phyloP scores from a whole-genome alignment of 2,888 invertebrate genomes.

The Ecliptopera silaceata region DNA sequence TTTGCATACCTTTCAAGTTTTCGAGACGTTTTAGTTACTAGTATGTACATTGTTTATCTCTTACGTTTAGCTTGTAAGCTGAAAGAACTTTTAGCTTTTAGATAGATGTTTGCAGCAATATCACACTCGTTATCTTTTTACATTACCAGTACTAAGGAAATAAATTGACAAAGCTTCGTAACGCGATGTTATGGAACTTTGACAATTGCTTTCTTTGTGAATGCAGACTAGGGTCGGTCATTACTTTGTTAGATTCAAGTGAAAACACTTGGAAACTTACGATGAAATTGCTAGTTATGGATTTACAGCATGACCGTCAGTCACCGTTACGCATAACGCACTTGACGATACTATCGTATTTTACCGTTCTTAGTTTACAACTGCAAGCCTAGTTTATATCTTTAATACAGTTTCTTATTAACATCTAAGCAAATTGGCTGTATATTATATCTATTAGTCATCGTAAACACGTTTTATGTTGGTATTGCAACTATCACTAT shows the following conservation, averaged over 20 bases:
- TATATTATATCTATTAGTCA: constrained; percentile 1
- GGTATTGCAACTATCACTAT: not conserved
- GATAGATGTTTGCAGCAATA: too few species aligned
- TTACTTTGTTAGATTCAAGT: constrained; percentile 73
- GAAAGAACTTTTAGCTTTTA: too few species aligned
- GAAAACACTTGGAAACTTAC: constrained; percentile 71
- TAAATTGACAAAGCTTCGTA: not conserved
- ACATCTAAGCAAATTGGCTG: not conserved
- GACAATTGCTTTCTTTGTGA: constrained; percentile 4
- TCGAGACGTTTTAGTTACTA: too few species aligned
- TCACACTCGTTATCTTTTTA: not conserved
- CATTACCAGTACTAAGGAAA: too few species aligned
- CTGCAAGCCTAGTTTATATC: constrained; percentile 29
- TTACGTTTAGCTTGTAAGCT: too few species aligned
- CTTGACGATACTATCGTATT: constrained; percentile 47
- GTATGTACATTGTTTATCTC: too few species aligned
- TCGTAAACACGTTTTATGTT: constrained; percentile 1
- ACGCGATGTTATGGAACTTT: too few species aligned
- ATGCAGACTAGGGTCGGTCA: constrained; percentile 49
- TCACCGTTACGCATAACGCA: constrained; percentile 51
- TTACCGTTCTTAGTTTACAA: constrained; percentile 42
- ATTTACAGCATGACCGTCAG: constrained; percentile 51
- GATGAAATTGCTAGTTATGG: constrained; percentile 65
- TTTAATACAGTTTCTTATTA: constrained; percentile 13
- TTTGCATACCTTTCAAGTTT: too few species aligned